Base-by-base conservation (phyloP, 2,113 vertebrate genomes). In the Dasyurus viverrinus region DNA sequence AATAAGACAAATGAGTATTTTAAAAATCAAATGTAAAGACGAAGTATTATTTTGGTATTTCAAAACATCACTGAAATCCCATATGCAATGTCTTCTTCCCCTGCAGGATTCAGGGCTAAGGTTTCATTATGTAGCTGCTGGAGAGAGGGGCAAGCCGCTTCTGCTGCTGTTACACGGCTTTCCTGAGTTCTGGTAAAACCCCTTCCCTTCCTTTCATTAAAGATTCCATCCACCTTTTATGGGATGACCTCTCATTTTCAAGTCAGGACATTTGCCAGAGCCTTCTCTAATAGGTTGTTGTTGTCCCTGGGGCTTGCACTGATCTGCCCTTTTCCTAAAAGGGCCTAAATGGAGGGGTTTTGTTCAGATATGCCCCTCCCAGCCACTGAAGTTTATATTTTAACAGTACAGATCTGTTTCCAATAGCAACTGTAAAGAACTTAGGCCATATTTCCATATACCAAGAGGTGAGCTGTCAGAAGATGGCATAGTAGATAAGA, bases 101-200 rank as follows among this genome's bases (percentile, higher is more conserved):
- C 96, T 98, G 89, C 98, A 99, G 99, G 99, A 99, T 97, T 99
- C 99, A 0, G 99, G 99, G 90, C 98, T 99, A 96, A 98, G 99
- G 98, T 99, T 99, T 97, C 99, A 99, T 98, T 99, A 99, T 98
- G 99, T 99, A 53, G 99, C 99, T 96, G 99, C 99, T 2, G 99
- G 99, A 95, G 99, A 99, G 97, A 98, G 99, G 98, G 99, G 99
- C 89, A 99, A 99, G 98, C 99, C 99, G 4, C 99, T 99, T 93
- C 99, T 99, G 99, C 97, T 99, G 94, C 99, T 99, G 94, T 98
- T 99, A 94, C 99, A 99, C 53, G 99, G 99, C 97, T 99, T 99
- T 98, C 99, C 99, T 60, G 99, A 99, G 98, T 99, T 99, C 99
- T 99, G 99, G 99, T 99, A 99, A 99, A 98, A 97, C 8, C 95